phyloP scores from a whole-genome alignment of 2,113 vertebrate genomes.

The Galbula dea region DNA sequence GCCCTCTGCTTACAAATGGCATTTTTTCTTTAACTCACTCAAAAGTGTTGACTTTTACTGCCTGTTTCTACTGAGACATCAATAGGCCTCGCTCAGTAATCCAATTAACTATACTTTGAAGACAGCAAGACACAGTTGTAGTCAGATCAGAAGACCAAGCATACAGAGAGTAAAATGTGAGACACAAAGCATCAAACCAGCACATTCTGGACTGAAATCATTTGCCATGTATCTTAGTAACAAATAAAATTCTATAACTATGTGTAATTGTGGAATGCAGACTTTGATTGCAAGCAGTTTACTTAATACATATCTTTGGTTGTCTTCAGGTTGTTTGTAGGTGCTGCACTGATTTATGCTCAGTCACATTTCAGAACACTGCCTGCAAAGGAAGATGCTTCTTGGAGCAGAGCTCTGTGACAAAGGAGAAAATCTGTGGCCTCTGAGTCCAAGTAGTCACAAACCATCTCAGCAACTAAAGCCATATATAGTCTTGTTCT shows the following conservation, averaged over 20 bases:
- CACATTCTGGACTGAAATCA: background rate
- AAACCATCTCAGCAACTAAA: background rate
- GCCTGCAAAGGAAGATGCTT: background rate
- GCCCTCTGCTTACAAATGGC: background rate
- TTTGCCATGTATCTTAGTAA: background rate
- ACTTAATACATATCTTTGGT: background rate
- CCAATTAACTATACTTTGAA: background rate
- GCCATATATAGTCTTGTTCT: background rate
- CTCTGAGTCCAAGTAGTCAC: background rate
- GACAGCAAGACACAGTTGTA: background rate
- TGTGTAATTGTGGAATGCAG: background rate
- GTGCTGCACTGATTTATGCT: background rate
- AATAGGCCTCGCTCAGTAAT: background rate
- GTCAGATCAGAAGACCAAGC: background rate
- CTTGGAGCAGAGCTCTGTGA: background rate
- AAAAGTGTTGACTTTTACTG: background rate
- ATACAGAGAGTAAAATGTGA: background rate
- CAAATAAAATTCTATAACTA: background rate
- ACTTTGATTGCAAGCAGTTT: background rate
- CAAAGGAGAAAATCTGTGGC: background rate
- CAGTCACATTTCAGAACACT: background rate
- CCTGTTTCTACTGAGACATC: background rate
- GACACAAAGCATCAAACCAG: background rate
- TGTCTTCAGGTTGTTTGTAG: background rate
- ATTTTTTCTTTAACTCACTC: background rate